phyloP scores from a whole-genome alignment of 1,140 invertebrate genomes.

The Hylyphantes graminicola region DNA sequence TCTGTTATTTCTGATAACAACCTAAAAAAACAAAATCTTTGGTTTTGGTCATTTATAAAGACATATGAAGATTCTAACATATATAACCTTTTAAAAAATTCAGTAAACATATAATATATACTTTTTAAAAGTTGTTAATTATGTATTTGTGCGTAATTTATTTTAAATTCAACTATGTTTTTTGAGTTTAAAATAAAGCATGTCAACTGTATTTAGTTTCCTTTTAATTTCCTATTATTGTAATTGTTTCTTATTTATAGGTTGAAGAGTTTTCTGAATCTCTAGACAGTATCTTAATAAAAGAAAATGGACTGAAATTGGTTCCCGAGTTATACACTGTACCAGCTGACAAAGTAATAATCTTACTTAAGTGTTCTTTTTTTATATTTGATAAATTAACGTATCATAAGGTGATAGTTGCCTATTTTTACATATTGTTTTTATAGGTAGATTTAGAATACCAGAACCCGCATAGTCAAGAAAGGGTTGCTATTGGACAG shows the following conservation, averaged over 20 bases:
- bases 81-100: too few relatives aligned
- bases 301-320: constrained; percentile 88
- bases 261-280: constrained; percentile 67
- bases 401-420: background rate
- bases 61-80: too few relatives aligned
- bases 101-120: too few relatives aligned
- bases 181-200: background rate
- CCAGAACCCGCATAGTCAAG: constrained; percentile 87
- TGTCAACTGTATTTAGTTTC: background rate
- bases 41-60: too few relatives aligned
- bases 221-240: background rate
- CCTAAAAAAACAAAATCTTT: too few relatives aligned
- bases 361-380: background rate
- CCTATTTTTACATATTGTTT: background rate
- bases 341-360: constrained; percentile 76
- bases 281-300: constrained; percentile 76
- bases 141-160: too few relatives aligned
- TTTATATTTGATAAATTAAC: background rate
- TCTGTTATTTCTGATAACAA: too few relatives aligned
- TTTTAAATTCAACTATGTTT: too few relatives aligned
- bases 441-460: constrained; percentile 82
- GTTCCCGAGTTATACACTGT: constrained; percentile 97
- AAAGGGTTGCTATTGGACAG: constrained; percentile 85
- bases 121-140: too few relatives aligned
- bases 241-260: constrained; percentile 63